These are phyloP conservation scores for Coenonympha glycerion DNA, from an alignment of 2,888 invertebrate species.

Conservation along the genomic window DNA sequence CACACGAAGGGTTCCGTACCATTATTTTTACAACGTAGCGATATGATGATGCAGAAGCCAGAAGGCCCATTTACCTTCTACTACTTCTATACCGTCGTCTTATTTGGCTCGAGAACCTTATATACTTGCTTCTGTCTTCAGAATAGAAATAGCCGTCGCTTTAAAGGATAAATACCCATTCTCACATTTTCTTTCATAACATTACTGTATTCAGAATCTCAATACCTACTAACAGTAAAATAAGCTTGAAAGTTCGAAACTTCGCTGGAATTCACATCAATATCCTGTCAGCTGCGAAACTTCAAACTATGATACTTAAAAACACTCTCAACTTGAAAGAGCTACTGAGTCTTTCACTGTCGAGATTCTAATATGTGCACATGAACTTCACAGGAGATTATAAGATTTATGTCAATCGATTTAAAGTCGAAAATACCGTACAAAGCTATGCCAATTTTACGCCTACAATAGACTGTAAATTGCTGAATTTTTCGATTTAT, in stretches of 20 bases:
- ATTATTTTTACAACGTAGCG: too few species aligned
- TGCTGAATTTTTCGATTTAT: slow-evolving; percentile 5
- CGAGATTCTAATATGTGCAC: slow-evolving; percentile 11
- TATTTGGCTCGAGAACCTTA: too few species aligned
- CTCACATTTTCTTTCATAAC: too few species aligned
- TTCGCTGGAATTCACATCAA: background rate
- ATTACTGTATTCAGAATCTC: too few species aligned
- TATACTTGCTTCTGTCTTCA: too few species aligned
- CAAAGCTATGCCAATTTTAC: background rate
- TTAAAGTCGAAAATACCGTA: slow-evolving; percentile 9
- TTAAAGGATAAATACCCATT: too few species aligned
- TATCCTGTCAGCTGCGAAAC: slow-evolving; percentile 8
- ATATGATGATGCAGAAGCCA: too few species aligned
- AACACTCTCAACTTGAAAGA: slow-evolving; percentile 18
- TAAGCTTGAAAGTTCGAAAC: background rate
- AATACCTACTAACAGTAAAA: background rate
- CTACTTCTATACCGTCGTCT: too few species aligned
- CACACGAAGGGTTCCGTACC: too few species aligned
- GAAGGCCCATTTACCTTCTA: too few species aligned
- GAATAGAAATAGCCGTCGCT: too few species aligned
- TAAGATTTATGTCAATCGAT: background rate
- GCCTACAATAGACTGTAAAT: background rate
- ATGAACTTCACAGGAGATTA: background rate
- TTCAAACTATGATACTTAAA: slow-evolving; percentile 19
- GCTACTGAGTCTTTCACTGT: slow-evolving; percentile 10